Percentiles rank a stretch among this genome's conserved stretches.
These are phyloP conservation scores for Nycteola revayana DNA, from an alignment of 2,888 invertebrate species.

Conservation along the genomic window DNA sequence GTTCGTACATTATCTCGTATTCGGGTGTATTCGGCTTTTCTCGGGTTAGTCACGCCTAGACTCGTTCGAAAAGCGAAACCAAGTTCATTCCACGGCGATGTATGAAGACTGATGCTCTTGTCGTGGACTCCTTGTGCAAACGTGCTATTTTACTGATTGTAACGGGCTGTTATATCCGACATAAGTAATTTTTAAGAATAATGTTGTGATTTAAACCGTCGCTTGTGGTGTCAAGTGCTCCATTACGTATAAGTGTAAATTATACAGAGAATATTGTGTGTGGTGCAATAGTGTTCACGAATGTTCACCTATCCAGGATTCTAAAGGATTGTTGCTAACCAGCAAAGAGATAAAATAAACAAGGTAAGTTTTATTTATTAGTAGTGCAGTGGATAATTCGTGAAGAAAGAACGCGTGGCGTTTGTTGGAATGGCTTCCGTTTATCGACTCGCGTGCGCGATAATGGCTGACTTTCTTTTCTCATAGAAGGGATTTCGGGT, in stretches of 20 bases:
- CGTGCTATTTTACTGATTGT: slow-evolving; percentile 68
- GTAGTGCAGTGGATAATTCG: slow-evolving; percentile 19
- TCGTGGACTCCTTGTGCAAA: slow-evolving; percentile 70
- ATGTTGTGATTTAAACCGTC: slow-evolving; percentile 70
- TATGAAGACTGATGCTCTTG: slow-evolving; percentile 79
- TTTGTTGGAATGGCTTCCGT: slow-evolving; percentile 76
- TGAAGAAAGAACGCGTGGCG: slow-evolving; percentile 55
- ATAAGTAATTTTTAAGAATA: slow-evolving; percentile 63
- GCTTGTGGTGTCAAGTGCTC: slow-evolving; percentile 72
- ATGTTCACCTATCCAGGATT: slow-evolving; percentile 65
- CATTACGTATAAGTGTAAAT: slow-evolving; percentile 61
- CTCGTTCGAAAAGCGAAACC: slow-evolving; percentile 80
- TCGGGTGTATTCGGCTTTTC: slow-evolving; percentile 63
- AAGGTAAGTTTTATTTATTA: slow-evolving; percentile 58
- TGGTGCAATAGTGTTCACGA: slow-evolving; percentile 71
- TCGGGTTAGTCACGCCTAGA: slow-evolving; percentile 80
- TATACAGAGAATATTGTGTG: slow-evolving; percentile 63
- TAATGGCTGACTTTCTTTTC: slow-evolving; percentile 78
- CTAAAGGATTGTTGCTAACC: slow-evolving; percentile 66
- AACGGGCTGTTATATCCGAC: slow-evolving; percentile 66
- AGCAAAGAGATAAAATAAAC: slow-evolving; percentile 53
- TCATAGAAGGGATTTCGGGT: slow-evolving; percentile 45
- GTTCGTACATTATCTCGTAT: slow-evolving; percentile 23
- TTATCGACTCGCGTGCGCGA: slow-evolving; percentile 79
- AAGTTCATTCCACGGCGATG: slow-evolving; percentile 78